A percentile compares a stretch with the other conserved stretches of the same genome.
Evolutionary conservation across 2,113 vertebrate genomes (phyloP).

Genomic region (Dolichotis patagonum): DNA sequence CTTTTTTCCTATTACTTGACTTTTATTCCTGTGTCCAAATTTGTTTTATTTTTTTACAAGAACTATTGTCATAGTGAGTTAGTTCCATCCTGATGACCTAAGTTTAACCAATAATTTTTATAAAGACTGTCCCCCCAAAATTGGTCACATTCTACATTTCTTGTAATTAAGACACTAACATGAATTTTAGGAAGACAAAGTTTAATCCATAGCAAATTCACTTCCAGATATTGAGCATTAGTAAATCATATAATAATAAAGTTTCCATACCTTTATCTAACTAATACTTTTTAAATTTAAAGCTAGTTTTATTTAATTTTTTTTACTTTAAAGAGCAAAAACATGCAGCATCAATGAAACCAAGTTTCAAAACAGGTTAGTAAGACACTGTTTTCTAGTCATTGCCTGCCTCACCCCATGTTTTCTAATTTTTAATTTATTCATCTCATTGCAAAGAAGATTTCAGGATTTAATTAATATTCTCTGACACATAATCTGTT

Average conservation of each 20-base stretch:
- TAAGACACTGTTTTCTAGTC: not conserved
- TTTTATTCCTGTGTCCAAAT: not conserved
- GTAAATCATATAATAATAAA: not conserved
- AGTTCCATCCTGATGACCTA: not conserved
- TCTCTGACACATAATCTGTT: not conserved
- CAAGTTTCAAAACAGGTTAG: no score
- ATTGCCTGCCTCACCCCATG: not conserved
- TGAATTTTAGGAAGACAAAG: not conserved
- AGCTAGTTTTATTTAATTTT: not conserved
- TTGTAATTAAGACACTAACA: not conserved
- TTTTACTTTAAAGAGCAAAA: no score
- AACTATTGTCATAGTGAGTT: not conserved
- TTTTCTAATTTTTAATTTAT: not conserved
- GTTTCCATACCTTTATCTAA: no score
- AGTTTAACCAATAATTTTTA: not conserved
- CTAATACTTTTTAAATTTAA: not conserved
- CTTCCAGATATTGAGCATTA: not conserved
- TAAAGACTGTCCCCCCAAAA: not conserved
- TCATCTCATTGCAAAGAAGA: not conserved
- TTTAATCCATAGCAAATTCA: not conserved
- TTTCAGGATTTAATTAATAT: not conserved
- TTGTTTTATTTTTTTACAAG: not conserved
- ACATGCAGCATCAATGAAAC: no score
- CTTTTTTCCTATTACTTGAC: no score
- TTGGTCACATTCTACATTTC: not conserved